Evolutionary conservation across 2,797 vertebrate species (phyloP).

Genomic region (Pseudopleuronectes americanus): DNA sequence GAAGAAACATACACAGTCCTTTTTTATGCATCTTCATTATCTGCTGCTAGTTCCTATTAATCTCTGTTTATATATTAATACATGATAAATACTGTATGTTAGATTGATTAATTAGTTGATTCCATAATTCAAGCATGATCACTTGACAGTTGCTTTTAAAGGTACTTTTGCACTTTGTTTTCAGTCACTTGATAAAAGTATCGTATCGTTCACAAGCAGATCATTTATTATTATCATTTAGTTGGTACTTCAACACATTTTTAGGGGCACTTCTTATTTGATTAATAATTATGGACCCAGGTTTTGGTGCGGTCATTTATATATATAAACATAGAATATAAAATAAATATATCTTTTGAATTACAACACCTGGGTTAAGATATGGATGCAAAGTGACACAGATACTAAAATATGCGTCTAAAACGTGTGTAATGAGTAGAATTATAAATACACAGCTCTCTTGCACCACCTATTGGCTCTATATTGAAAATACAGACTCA

Average conservation of each 20-base stretch:
- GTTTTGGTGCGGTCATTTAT: too few relatives aligned
- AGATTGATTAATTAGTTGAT: too few relatives aligned
- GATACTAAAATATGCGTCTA: neutral
- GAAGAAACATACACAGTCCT: neutral
- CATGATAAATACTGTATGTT: neutral
- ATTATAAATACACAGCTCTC: conserved; percentile 16
- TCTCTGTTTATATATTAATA: neutral
- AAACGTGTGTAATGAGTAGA: neutral
- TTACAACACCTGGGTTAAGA: neutral
- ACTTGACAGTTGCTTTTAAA: neutral
- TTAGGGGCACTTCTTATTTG: too few relatives aligned
- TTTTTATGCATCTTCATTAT: neutral
- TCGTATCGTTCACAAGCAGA: too few relatives aligned
- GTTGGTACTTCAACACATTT: too few relatives aligned
- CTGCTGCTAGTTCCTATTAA: neutral
- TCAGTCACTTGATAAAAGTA: too few relatives aligned
- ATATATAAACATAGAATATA: too few relatives aligned
- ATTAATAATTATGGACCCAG: too few relatives aligned
- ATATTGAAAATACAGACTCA: conserved; percentile 23
- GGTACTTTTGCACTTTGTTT: neutral
- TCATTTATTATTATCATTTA: too few relatives aligned
- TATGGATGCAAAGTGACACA: neutral
- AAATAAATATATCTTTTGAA: too few relatives aligned
- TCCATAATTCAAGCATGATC: neutral
- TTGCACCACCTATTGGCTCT: conserved; percentile 61